phyloP scores from a whole-genome alignment of 1,140 invertebrate species.

The Caligus rogercresseyi region DNA sequence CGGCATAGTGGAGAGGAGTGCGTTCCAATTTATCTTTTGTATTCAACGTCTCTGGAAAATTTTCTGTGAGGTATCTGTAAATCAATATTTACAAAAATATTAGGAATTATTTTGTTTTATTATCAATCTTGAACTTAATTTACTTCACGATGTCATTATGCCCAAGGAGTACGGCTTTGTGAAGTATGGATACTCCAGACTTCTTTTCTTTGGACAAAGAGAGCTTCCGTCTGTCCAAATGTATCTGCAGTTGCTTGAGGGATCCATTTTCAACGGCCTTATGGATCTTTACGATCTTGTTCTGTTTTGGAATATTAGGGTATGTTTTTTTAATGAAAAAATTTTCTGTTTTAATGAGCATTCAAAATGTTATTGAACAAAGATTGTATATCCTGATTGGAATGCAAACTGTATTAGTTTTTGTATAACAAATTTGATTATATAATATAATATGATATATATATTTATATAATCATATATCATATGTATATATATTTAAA shows the following conservation, averaged over 20 bases:
- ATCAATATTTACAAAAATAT: background rate
- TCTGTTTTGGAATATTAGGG: no score
- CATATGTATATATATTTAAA: no score
- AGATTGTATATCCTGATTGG: no score
- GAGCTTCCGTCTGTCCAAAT: constrained; percentile 74
- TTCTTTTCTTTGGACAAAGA: constrained; percentile 66
- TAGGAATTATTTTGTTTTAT: background rate
- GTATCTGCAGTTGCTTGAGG: constrained; percentile 57
- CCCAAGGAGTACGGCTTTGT: constrained; percentile 65
- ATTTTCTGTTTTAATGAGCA: no score
- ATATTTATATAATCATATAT: no score
- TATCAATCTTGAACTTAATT: no score
- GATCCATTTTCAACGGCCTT: constrained; percentile 64
- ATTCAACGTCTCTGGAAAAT: constrained; percentile 52
- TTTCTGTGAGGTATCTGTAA: constrained; percentile 30
- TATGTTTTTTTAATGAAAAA: no score
- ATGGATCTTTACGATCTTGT: constrained; percentile 72
- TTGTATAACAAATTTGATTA: no score
- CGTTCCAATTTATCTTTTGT: constrained; percentile 51
- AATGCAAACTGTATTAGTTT: no score
- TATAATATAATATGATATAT: no score
- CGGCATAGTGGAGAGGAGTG: constrained; percentile 77
- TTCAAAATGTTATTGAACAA: no score
- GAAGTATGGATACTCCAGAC: constrained; percentile 65
- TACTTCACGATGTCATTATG: constrained; percentile 30